Conservation (phyloP, 2,797 vertebrate genomes). For the Thripadectes ignobilis region DNA sequence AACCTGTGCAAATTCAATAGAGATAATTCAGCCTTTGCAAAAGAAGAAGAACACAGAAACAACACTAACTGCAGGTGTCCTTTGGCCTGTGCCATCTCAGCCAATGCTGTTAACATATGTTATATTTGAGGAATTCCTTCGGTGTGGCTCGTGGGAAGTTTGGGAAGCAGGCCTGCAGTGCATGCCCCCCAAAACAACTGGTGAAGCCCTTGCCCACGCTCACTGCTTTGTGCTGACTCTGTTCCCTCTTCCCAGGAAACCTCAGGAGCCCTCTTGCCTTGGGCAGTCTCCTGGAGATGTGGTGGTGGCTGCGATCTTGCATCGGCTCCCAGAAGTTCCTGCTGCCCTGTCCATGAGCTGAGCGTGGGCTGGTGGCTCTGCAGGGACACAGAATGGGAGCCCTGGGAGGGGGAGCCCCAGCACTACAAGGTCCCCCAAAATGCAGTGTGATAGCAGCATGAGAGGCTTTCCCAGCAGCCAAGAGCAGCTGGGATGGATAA, state of each 20-base stretch:
- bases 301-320: background rate
- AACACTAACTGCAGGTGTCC: background rate
- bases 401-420: background rate
- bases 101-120: background rate
- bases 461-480: background rate
- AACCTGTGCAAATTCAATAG: accelerated
- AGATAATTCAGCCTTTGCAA: background rate
- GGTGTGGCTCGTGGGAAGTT: background rate
- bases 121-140: background rate
- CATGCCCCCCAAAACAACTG: accelerated
- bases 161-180: background rate
- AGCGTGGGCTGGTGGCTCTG: background rate
- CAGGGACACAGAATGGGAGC: accelerated
- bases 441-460: accelerated
- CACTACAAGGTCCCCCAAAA: background rate
- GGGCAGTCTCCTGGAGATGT: background rate
- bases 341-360: accelerated
- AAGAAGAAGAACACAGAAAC: background rate
- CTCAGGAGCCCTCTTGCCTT: background rate
- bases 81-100: background rate
- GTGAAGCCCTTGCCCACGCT: background rate
- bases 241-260: background rate
- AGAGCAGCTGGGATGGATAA: background rate
- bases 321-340: background rate
- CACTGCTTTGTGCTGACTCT: background rate